phyloP scores from a whole-genome alignment of 1,140 invertebrate species.

The Hylyphantes graminicola region DNA sequence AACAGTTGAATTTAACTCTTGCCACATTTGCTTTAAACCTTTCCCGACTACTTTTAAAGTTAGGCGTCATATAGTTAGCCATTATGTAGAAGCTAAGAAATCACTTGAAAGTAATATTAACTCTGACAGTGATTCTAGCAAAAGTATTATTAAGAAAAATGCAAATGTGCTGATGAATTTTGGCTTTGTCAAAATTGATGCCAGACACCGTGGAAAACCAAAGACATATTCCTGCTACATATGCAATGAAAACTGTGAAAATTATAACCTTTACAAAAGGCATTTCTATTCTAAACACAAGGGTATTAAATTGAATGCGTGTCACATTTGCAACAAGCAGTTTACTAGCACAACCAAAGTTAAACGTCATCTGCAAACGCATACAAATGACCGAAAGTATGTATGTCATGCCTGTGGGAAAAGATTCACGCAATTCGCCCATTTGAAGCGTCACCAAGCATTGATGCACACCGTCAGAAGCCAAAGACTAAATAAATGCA shows the following conservation, averaged over 20 bases:
- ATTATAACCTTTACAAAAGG: not conserved
- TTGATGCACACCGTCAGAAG: not conserved
- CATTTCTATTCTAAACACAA: not conserved
- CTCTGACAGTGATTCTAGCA: too few species aligned
- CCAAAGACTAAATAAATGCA: not conserved
- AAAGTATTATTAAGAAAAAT: too few species aligned
- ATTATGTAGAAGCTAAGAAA: not conserved
- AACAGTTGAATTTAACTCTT: not conserved
- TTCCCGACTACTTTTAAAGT: not conserved
- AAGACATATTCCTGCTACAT: not conserved
- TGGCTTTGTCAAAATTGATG: too few species aligned
- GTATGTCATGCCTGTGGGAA: constrained; percentile 8
- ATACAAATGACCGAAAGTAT: not conserved
- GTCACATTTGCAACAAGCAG: constrained; percentile 13
- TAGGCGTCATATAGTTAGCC: not conserved
- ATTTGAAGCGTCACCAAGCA: not conserved
- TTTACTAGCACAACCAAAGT: constrained; percentile 14
- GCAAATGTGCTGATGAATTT: too few species aligned
- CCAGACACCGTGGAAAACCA: too few species aligned
- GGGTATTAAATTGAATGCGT: constrained; percentile 9
- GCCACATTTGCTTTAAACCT: not conserved
- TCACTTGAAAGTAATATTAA: not conserved
- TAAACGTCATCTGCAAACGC: not conserved
- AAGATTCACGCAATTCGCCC: not conserved
- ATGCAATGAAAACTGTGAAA: not conserved